Percentiles rank a stretch among this genome's conserved stretches.
Evolutionary conservation across 2,797 vertebrate species (phyloP).

Genomic region (Setipinna tenuifilis): DNA sequence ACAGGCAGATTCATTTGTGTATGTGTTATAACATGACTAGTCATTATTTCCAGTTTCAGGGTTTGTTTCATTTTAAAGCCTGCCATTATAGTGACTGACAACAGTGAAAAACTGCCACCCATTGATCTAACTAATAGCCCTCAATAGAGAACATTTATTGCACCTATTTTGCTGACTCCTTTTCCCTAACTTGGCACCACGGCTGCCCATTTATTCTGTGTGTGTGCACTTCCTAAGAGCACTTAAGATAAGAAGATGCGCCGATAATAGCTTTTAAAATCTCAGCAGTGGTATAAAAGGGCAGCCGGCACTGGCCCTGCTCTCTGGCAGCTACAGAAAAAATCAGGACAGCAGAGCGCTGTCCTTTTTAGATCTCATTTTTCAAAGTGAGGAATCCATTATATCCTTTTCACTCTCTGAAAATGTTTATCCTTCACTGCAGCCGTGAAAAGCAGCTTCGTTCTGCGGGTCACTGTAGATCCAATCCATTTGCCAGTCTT

Average conservation of each 20-base stretch:
- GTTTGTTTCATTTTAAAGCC: too few species aligned
- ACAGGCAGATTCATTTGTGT: too few species aligned
- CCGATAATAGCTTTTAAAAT: not conserved
- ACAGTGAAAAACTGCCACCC: not conserved
- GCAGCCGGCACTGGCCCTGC: not conserved
- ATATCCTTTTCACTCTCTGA: not conserved
- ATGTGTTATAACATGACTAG: too few species aligned
- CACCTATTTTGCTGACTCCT: not conserved
- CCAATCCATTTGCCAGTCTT: not conserved
- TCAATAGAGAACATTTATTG: not conserved
- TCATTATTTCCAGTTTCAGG: too few species aligned
- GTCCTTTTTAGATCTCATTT: not conserved
- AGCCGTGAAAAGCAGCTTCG: not conserved
- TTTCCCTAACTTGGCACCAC: not conserved
- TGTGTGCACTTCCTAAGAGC: not conserved
- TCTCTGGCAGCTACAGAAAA: not conserved
- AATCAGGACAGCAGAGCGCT: not conserved
- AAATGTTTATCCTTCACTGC: not conserved
- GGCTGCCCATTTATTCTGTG: not conserved
- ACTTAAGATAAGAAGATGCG: not conserved
- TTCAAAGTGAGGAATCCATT: not conserved
- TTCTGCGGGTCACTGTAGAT: not conserved
- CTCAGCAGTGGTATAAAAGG: not conserved
- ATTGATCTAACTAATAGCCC: not conserved
- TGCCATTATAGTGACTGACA: not conserved